phyloP scores from a whole-genome alignment of 2,888 invertebrate species.

The Eilema sororculum region DNA sequence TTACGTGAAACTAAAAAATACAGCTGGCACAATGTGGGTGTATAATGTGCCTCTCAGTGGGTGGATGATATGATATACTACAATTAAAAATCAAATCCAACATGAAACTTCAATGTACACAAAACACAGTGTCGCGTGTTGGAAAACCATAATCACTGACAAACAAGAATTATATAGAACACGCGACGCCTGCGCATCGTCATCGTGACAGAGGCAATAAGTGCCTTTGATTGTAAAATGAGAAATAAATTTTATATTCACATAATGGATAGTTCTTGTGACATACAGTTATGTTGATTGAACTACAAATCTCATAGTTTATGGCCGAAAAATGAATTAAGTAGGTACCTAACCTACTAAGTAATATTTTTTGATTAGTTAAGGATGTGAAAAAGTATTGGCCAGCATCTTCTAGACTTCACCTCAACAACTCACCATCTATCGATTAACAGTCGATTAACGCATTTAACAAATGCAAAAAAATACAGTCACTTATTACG shows the following conservation, averaged over 20 bases:
- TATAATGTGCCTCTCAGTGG: background rate
- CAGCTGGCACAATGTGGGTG: background rate
- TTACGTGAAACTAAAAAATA: background rate
- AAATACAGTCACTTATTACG: too few relatives aligned
- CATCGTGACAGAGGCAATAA: slow-evolving; percentile 69
- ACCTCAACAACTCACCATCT: too few relatives aligned
- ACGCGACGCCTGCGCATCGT: slow-evolving; percentile 73
- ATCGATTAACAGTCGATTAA: too few relatives aligned
- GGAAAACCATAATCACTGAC: slow-evolving; percentile 20
- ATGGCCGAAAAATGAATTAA: too few relatives aligned
- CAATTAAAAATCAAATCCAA: background rate
- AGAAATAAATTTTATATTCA: slow-evolving; percentile 59
- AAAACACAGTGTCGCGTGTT: slow-evolving; percentile 1
- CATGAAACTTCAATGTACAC: background rate
- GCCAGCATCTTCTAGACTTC: too few relatives aligned
- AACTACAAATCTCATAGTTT: background rate
- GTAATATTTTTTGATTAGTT: too few relatives aligned
- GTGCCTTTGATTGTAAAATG: slow-evolving; percentile 65
- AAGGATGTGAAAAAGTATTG: too few relatives aligned
- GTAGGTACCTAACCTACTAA: too few relatives aligned
- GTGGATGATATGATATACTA: background rate
- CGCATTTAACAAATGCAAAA: too few relatives aligned
- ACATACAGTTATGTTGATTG: slow-evolving; percentile 28
- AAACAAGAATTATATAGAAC: slow-evolving; percentile 46
- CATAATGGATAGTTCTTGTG: slow-evolving; percentile 54